Conservation (phyloP, 1,140 invertebrate species). For the Pectinophora gossypiella region DNA sequence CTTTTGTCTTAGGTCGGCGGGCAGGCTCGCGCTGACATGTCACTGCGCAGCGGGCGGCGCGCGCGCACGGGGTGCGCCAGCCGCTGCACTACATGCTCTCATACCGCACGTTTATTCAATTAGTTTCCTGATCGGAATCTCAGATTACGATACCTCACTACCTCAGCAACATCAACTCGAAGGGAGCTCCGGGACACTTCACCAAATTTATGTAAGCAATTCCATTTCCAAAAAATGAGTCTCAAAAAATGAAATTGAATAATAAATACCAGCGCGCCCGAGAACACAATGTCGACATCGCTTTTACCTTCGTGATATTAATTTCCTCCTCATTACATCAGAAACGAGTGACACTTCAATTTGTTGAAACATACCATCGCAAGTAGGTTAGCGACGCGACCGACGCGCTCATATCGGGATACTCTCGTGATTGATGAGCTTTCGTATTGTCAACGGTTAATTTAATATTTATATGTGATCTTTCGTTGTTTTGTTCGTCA, state of each 20-base stretch:
- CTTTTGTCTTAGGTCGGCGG: conserved; percentile 66
- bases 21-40: conserved; percentile 43
- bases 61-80: neutral
- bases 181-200: no score
- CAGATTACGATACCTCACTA: no score
- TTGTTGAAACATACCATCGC: conserved; percentile 36
- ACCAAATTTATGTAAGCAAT: no score
- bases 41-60: conserved; percentile 51
- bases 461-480: conserved; percentile 39
- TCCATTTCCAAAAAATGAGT: conserved; percentile 3
- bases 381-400: conserved; percentile 40
- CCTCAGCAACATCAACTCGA: no score
- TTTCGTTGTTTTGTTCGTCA: conserved; percentile 14
- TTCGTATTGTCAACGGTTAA: conserved; percentile 46
- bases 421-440: conserved; percentile 45
- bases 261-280: neutral
- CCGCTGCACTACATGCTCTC: neutral
- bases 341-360: conserved; percentile 51
- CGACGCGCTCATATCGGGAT: conserved; percentile 28
- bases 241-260: conserved; percentile 1
- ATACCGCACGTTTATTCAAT: neutral
- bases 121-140: no score
- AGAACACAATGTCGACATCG: conserved; percentile 1
- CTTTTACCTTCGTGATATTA: conserved; percentile 17
- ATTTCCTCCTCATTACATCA: conserved; percentile 37